These are phyloP conservation scores for Andrena cerasifolii DNA, from an alignment of 1,140 invertebrate species.

Conservation along the genomic window DNA sequence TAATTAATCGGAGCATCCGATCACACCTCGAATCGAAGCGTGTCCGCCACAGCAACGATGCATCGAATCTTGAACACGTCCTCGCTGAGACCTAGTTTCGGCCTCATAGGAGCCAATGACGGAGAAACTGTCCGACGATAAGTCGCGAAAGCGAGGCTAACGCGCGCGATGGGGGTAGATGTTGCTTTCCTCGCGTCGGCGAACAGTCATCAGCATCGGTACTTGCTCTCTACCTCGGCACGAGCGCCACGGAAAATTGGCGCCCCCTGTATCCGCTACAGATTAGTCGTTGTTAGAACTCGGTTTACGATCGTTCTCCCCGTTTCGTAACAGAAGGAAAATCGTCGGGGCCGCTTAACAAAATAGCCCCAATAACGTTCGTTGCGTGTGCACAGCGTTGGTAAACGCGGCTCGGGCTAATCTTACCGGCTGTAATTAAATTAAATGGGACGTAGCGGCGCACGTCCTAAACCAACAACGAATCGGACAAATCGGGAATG, in stretches of 20 bases:
- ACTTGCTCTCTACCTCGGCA: not conserved
- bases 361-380: not conserved
- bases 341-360: conserved; percentile 25
- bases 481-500: conserved; percentile 6
- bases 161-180: conserved; percentile 60
- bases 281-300: conserved; percentile 17
- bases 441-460: not conserved
- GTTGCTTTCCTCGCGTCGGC: conserved; percentile 52
- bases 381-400: too few relatives aligned
- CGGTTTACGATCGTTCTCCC: conserved; percentile 34
- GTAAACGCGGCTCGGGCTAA: not conserved
- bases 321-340: conserved; percentile 46
- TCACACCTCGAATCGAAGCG: not conserved
- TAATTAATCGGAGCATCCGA: not conserved
- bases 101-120: conserved; percentile 58
- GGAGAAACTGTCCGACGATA: conserved; percentile 68
- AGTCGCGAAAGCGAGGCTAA: conserved; percentile 78
- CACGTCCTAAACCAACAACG: not conserved
- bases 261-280: not conserved
- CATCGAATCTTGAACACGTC: conserved; percentile 64
- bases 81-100: conserved; percentile 61
- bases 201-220: conserved; percentile 13
- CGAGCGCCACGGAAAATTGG: not conserved
- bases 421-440: not conserved
- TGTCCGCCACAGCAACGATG: conserved; percentile 8